Base-by-base conservation (phyloP, 2,888 invertebrate genomes). In the Lomographa bimaculata region DNA sequence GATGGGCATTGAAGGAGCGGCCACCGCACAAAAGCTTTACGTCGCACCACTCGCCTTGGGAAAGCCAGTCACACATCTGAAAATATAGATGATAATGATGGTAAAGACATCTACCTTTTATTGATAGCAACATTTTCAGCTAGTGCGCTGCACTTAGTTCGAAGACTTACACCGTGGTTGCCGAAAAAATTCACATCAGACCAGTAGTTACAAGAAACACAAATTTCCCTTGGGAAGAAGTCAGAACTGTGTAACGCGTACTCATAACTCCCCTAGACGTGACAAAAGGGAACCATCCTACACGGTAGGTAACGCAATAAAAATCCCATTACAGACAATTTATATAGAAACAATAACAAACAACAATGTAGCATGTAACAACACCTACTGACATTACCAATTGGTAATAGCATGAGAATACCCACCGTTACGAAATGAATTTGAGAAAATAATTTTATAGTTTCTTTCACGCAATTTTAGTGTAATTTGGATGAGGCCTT, bases 1-100 rank as follows among this genome's bases (percentile, higher is more conserved):
- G 91, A 66, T 94, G 94, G 0, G 93, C 93, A 62, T 89, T 89
- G 59, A 94, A 90, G 38, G 89, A 84, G 18, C 90, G 90, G 7
- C 91, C 92, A 21, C 91, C 87, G 61, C 93, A 93, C 64, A 92
- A 86, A 19, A 94, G 77, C 34, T 91, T 90, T 35, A 93, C 93
- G 63, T 94, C 94, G 86, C 71, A 91, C 90, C 85, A 93, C 47
- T 79, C 79, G 16, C 66, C 64, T 30, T 64, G 58, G 11, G 75
- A 71, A 35, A 84, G 63, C 82, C 84, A 85, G 57, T 83, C 81
- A 49, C 82, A 82, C 83, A 85, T 83, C 83, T 83, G 65, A 27
- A 32, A 18, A 45, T 5, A 7, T 12, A 21, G 14, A 26, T n/a
- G n/a, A n/a, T n/a, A n/a, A n/a, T n/a, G n/a, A n/a, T n/a, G n/a